A percentile compares a stretch with the other conserved stretches of the same genome.
These are phyloP conservation scores for Apis florea DNA, from an alignment of 1,140 invertebrate genomes.

Conservation along the genomic window DNA sequence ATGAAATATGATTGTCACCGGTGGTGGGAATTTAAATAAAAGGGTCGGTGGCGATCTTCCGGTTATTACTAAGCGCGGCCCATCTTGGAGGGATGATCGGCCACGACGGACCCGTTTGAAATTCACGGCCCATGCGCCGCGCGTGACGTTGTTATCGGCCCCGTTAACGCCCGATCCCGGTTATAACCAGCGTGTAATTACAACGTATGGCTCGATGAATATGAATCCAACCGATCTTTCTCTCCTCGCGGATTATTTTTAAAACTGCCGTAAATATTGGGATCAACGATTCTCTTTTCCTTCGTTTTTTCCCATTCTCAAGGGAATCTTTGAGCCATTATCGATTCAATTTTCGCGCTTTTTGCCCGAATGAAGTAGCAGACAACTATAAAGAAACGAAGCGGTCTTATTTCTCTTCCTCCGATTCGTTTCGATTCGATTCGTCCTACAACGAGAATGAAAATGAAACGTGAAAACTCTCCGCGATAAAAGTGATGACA, in stretches of 20 bases:
- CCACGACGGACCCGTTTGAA: background rate
- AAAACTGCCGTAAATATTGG: background rate
- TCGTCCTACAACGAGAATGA: too few relatives aligned
- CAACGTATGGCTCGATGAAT: conserved; percentile 11
- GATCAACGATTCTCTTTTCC: too few relatives aligned
- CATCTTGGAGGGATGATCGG: conserved; percentile 6
- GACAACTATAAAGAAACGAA: too few relatives aligned
- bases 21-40: conserved; percentile 54
- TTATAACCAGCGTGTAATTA: conserved; percentile 10
- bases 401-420: too few relatives aligned
- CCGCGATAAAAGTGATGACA: too few relatives aligned
- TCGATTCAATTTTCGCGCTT: too few relatives aligned
- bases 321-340: too few relatives aligned
- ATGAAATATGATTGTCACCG: conserved; percentile 39
- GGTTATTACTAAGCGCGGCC: background rate
- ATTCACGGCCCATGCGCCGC: conserved; percentile 27
- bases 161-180: background rate
- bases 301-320: too few relatives aligned
- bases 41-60: conserved; percentile 22
- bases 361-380: too few relatives aligned
- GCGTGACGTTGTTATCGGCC: conserved; percentile 36
- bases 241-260: background rate
- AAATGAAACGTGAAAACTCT: too few relatives aligned
- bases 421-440: too few relatives aligned
- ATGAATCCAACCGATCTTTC: background rate